These are phyloP conservation scores for Drosophila vallismaia DNA, from an alignment of 2,888 invertebrate species.

Conservation along the genomic window DNA sequence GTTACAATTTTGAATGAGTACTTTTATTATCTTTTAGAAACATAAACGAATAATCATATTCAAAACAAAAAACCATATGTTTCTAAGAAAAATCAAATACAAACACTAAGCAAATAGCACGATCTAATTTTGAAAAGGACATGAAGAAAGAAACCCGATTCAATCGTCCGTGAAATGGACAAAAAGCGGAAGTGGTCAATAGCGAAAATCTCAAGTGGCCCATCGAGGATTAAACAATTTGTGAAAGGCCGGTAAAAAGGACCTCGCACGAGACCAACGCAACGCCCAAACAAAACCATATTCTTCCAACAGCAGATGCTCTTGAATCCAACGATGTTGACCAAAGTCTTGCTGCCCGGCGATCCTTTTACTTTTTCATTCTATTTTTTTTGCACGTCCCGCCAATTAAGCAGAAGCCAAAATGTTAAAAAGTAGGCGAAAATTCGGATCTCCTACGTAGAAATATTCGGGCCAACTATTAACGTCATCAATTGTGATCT, in stretches of 20 bases:
- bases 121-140: conserved; percentile 46
- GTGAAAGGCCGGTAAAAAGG: conserved; percentile 27
- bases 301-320: conserved; percentile 31
- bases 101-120: conserved; percentile 37
- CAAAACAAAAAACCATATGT: conserved; percentile 7
- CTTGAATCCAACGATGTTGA: conserved; percentile 19
- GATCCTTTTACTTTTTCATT: not conserved
- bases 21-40: not conserved
- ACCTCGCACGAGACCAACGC: conserved; percentile 68
- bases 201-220: conserved; percentile 62
- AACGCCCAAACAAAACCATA: conserved; percentile 48
- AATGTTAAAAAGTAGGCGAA: conserved; percentile 53
- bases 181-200: conserved; percentile 71
- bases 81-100: conserved; percentile 6
- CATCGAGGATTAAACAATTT: conserved; percentile 42
- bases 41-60: conserved; percentile 1
- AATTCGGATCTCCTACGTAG: conserved; percentile 33
- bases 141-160: conserved; percentile 17
- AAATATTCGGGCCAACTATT: conserved; percentile 67
- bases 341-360: conserved; percentile 11
- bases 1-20: not conserved
- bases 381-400: conserved; percentile 46
- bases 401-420: conserved; percentile 78
- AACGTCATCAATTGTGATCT: conserved; percentile 63
- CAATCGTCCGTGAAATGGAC: conserved; percentile 63